A percentile compares a stretch with the other conserved stretches of the same genome.
phyloP scores from a whole-genome alignment of 35 echinoderm and acorn worm genomes.

The Hemicentrotus pulcherrimus region DNA sequence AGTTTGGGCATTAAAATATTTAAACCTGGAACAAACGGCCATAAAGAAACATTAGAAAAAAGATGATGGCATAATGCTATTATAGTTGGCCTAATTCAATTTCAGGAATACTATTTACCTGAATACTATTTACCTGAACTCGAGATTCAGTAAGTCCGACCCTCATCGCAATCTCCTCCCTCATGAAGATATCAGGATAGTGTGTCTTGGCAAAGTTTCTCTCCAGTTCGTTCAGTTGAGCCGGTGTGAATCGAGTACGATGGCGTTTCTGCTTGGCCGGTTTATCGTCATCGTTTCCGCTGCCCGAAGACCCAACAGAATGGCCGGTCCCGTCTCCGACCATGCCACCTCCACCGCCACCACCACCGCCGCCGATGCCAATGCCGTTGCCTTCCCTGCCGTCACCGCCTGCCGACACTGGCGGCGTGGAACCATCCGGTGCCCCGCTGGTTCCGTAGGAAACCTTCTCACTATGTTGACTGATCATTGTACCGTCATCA shows the following conservation, averaged over 20 bases:
- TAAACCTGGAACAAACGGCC: too few relatives aligned
- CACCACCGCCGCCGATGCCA: background rate
- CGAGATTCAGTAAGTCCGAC: conserved; percentile 97
- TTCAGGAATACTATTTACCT: background rate
- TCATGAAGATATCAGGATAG: conserved; percentile 99
- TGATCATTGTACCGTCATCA: conserved; percentile 45
- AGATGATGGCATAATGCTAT: too few relatives aligned
- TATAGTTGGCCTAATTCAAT: too few relatives aligned
- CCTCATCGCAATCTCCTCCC: conserved; percentile 99
- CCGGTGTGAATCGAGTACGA: conserved; percentile 93
- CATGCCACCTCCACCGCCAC: background rate
- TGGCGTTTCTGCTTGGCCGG: conserved; percentile 92
- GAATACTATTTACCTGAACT: conserved; percentile 84
- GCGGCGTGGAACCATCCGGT: conserved; percentile 42
- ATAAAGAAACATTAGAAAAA: too few relatives aligned
- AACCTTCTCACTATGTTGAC: conserved; percentile 32
- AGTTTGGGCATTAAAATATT: too few relatives aligned
- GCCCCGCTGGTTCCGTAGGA: conserved; percentile 45
- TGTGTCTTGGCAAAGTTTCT: conserved; percentile 99
- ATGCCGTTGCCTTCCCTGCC: background rate
- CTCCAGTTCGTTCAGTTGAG: conserved; percentile 98
- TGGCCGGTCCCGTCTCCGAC: conserved; percentile 41
- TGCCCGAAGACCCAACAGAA: conserved; percentile 7
- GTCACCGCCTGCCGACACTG: conserved; percentile 25
- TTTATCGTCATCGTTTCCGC: conserved; percentile 42